These are phyloP conservation scores for Palythoa grandis DNA, from an alignment of 92 coral and sea anemone genomes.

Conservation along the genomic window DNA sequence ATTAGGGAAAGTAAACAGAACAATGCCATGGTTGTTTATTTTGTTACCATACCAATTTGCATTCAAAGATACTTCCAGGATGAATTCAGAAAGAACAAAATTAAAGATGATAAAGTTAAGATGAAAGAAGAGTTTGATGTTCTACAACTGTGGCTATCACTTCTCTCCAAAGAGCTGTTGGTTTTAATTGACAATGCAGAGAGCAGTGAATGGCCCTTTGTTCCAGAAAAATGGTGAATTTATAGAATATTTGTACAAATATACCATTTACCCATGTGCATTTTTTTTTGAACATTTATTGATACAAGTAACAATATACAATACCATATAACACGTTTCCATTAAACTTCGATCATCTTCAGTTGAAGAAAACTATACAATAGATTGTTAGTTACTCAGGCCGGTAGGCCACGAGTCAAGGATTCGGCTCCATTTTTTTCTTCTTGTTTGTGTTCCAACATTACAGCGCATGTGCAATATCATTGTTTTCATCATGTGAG, in stretches of 20 bases:
- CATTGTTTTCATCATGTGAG: no score
- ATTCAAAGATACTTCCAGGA: slow-evolving; percentile 45
- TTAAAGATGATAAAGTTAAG: slow-evolving; percentile 7
- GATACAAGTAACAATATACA: no score
- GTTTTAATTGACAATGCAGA: slow-evolving; percentile 73
- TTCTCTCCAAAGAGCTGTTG: slow-evolving; percentile 69
- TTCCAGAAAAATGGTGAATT: slow-evolving; percentile 95
- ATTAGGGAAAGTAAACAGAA: background rate
- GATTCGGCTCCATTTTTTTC: no score
- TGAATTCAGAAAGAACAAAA: background rate
- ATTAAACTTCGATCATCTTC: no score
- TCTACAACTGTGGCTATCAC: slow-evolving; percentile 68
- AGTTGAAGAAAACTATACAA: no score
- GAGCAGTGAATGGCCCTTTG: slow-evolving; percentile 91
- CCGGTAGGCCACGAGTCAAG: no score
- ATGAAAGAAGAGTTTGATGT: slow-evolving; percentile 54
- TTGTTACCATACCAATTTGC: slow-evolving; percentile 37
- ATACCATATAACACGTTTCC: no score
- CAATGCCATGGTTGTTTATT: background rate
- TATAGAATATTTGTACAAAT: background rate
- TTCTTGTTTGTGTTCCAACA: no score
- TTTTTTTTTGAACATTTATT: no score
- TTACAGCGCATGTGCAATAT: no score
- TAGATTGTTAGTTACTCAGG: no score
- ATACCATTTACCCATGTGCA: background rate